Evolutionary conservation across 1,140 invertebrate genomes (phyloP).

Genomic region (Drosophila pectinifera): DNA sequence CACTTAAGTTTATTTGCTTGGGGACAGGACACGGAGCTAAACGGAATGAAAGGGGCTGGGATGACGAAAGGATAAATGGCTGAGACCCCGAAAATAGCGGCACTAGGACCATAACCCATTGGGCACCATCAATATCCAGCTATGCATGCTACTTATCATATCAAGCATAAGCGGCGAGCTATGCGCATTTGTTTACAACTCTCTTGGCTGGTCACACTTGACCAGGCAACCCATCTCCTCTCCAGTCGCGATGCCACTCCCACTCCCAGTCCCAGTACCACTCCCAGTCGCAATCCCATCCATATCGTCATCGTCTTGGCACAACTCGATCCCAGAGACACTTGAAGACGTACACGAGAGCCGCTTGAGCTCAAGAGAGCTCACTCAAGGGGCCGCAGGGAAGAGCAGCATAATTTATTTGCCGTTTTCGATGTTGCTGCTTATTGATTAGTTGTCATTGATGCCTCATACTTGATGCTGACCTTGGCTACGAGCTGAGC

Average conservation of each 20-base stretch:
- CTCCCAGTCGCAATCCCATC: neutral
- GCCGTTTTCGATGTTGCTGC: constrained; percentile 19
- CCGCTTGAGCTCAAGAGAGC: constrained; percentile 45
- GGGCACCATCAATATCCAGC: constrained; percentile 52
- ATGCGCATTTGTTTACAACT: constrained; percentile 69
- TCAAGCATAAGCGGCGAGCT: constrained; percentile 35
- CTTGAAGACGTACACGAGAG: constrained; percentile 32
- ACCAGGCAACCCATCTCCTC: constrained; percentile 33
- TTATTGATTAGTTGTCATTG: constrained; percentile 78
- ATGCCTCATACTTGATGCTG: constrained; percentile 42
- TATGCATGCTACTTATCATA: constrained; percentile 50
- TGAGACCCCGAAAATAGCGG: constrained; percentile 20
- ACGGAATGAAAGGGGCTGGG: neutral
- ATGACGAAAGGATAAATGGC: constrained; percentile 6
- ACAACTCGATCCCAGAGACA: constrained; percentile 50
- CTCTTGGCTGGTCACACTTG: constrained; percentile 71
- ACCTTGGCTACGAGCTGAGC: constrained; percentile 54
- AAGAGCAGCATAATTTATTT: constrained; percentile 43
- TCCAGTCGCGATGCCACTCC: neutral
- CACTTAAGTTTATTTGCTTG: constrained; percentile 79
- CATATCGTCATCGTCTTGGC: constrained; percentile 31
- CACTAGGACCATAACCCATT: constrained; percentile 30
- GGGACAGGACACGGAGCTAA: constrained; percentile 43
- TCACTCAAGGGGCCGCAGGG: constrained; percentile 8
- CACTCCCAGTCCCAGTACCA: neutral